These are phyloP conservation scores for Myioborus melanocephalus DNA, from an alignment of 2,797 vertebrate genomes.

Conservation along the genomic window DNA sequence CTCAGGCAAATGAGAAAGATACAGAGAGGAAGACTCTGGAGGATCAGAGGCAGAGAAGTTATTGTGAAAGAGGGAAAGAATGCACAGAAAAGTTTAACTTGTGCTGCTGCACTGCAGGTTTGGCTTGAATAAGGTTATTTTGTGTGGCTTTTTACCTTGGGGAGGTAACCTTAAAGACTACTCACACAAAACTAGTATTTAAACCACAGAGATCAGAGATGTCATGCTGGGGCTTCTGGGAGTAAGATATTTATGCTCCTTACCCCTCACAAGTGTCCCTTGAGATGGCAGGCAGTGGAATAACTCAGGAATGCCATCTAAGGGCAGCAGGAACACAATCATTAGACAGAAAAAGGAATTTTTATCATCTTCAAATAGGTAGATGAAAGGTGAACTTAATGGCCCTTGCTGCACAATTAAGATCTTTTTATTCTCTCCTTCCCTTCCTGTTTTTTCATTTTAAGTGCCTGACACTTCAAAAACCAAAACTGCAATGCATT, in stretches of 20 bases:
- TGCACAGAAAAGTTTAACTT: background rate
- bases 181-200: background rate
- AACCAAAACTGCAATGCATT: background rate
- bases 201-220: background rate
- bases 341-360: background rate
- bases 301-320: background rate
- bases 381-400: background rate
- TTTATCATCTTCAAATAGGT: background rate
- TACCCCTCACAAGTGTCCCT: background rate
- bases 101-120: background rate
- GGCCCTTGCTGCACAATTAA: background rate
- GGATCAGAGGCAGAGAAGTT: background rate
- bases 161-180: background rate
- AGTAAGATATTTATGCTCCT: background rate
- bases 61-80: background rate
- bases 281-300: background rate
- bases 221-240: background rate
- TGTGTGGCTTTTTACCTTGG: background rate
- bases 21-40: background rate
- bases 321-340: background rate
- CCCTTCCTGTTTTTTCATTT: background rate
- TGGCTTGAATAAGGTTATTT: background rate
- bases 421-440: background rate
- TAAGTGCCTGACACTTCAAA: background rate
- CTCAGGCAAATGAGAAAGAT: background rate